Percentiles rank a stretch among this genome's conserved stretches.
Conservation (phyloP, 2,113 vertebrate genomes). For the Osmerus eperlanus region DNA sequence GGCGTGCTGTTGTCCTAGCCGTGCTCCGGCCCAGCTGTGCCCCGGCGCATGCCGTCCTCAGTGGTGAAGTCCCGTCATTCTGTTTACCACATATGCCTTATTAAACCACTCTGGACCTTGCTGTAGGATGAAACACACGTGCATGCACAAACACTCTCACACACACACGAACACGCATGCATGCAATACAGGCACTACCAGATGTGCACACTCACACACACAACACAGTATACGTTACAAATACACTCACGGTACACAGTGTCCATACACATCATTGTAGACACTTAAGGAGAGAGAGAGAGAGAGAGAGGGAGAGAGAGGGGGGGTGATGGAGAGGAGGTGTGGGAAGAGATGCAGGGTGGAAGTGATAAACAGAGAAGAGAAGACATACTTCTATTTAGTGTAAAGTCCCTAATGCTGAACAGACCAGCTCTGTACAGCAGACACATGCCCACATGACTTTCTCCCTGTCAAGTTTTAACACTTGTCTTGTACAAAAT, state of each 20-base stretch:
- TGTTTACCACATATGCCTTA: conserved; percentile 71
- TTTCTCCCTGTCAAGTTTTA: conserved; percentile 47
- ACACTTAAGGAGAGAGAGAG: background rate
- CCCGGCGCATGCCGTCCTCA: conserved; percentile 11
- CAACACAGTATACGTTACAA: conserved; percentile 2
- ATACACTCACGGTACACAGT: conserved; percentile 12
- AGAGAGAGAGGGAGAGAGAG: background rate
- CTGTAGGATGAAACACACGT: conserved; percentile 46
- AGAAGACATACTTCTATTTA: conserved; percentile 24
- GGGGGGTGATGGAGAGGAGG: conserved; percentile 22
- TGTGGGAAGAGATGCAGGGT: conserved; percentile 1
- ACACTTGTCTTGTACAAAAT: conserved; percentile 58
- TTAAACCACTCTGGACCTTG: conserved; percentile 51
- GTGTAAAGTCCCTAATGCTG: conserved; percentile 57
- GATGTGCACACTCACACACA: conserved; percentile 38
- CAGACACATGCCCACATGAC: conserved; percentile 7
- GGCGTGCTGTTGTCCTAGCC: too few relatives aligned
- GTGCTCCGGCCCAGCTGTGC: too few relatives aligned
- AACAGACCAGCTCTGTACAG: conserved; percentile 23
- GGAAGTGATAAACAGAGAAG: conserved; percentile 29
- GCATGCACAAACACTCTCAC: conserved; percentile 39
- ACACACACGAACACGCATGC: background rate
- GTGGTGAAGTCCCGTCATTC: conserved; percentile 20
- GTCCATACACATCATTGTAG: conserved; percentile 9
- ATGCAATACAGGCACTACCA: too few relatives aligned